Evolutionary conservation across 2,888 invertebrate genomes (phyloP), one percentile per base, ranked within the genome.

Genomic region (Drosophila paranaensis): DNA sequence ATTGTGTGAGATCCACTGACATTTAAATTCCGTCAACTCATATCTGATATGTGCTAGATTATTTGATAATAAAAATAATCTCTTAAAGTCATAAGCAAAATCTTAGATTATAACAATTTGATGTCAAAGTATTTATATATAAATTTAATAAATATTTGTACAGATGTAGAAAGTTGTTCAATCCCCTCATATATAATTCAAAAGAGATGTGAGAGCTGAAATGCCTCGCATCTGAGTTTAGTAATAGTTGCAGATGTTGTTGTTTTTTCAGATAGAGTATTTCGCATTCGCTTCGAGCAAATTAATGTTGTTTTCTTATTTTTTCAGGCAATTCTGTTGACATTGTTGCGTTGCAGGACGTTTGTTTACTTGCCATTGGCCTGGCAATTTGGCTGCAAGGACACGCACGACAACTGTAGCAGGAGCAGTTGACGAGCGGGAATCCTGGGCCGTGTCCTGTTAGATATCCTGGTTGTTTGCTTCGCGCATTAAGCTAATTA

Each of bases 401-500:
- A 80, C 77, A 76, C 72, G 75, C 76, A 76, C 71, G 79, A 42
- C 67, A 58, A 33, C 61, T 56, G 42, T n/a, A 51, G 14, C 20
- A 13, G 35, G 9, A 27, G 42, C 14, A 53, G 27, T 27, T n/a
- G 54, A 33, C 30, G 42, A 33, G 27, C 27, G 16, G 2, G 30
- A 14, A 35, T 60, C 43, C 71, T 40, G 54, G 11, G 35, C 45
- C 69, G 39, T 53, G 54, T 73, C 55, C 65, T 62, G 45, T 60
- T 55, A 20, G 43, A 62, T 63, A 46, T 70, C 57, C 69, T 71
- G 79, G 42, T 81, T 90, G 84, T 90, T 90, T 90, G 88, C 75
- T 48, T 70, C 76, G 79, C 88, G 82, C 82, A 82, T 84, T 82
- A 80, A 86, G 83, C 89, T 88, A 90, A 90, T 90, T 90, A 90